A percentile compares a stretch with the other conserved stretches of the same genome.
Evolutionary conservation across 2,888 invertebrate species (phyloP).

Genomic region (Caradrina kadenii): DNA sequence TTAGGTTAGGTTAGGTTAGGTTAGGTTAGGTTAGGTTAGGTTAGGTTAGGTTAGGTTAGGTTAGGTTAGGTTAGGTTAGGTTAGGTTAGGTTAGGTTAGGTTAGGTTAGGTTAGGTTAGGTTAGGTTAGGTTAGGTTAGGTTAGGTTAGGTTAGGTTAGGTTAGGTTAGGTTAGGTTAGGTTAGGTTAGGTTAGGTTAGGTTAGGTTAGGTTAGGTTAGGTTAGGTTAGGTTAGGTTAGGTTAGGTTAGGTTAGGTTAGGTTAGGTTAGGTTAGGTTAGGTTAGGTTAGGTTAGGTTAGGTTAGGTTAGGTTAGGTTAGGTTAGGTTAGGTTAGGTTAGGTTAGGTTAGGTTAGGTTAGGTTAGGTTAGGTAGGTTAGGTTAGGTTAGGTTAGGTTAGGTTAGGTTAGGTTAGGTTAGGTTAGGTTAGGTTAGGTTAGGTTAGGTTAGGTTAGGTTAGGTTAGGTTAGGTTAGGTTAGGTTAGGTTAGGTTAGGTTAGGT

Average conservation of each 20-base stretch:
- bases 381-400: slow-evolving; percentile 35
- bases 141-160: no score
- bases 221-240: slow-evolving; percentile 46
- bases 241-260: slow-evolving; percentile 38
- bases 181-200: no score
- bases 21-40: no score
- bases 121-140: no score
- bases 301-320: slow-evolving; percentile 43
- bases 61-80: no score
- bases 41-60: no score
- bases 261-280: slow-evolving; percentile 44
- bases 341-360: slow-evolving; percentile 40
- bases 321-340: slow-evolving; percentile 20
- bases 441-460: slow-evolving; percentile 40
- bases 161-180: no score
- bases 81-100: no score
- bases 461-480: slow-evolving; percentile 52
- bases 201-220: no score
- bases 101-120: no score
- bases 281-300: slow-evolving; percentile 42
- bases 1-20: no score
- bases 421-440: slow-evolving; percentile 35
- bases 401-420: slow-evolving; percentile 40
- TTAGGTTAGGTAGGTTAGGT: slow-evolving; percentile 52
- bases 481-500: slow-evolving; percentile 52